Base-by-base conservation (phyloP, 1,140 invertebrate genomes). In the Aphidius gifuensis region DNA sequence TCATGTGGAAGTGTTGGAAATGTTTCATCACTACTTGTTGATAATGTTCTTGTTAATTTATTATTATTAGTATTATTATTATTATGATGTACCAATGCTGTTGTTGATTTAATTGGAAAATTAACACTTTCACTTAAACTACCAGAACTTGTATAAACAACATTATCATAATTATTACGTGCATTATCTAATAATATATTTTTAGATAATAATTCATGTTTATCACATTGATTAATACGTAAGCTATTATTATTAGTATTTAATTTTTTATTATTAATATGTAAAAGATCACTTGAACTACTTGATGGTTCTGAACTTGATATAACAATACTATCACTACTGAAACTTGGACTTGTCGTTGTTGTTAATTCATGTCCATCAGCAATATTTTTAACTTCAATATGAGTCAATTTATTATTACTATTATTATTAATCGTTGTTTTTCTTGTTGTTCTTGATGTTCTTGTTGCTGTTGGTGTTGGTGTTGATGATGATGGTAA, bases 131-230 rank as follows among this genome's bases (percentile, higher is more conserved):
- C 55, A 46, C 61, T 63, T 3, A 49, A 48, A 38, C 61, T 63
- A 11, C 48, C 61, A 21, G 61, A 47, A 40, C 66, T 78, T 53
- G 85, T 87, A 66, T 90, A 90, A 49, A 90, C 79, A 11, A 90
- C 85, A 1, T 88, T 83, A 58, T 83, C 79, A 68, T 85, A 86
- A 43, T 86, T 55, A 3, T 7, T 85, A 58, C 88, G 86, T 21
- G 86, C 86, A 70, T 90, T 92, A 73, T 91, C 90, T 8, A 92
- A 73, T 2, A 92, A 74, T 68, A 92, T 90, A 72, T 92, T 92
- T 69, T 88, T 91, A 6, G 89, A 89, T 0, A 88, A 88, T 84
- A 84, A 66, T 89, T 89, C 58, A 91, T 82, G 39, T 87, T 80
- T 65, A 91, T 83, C 7, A 90, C 16, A 16, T 16, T 16, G 16